These are phyloP conservation scores for Rhopalosiphum nymphaeae DNA, from an alignment of 2,888 invertebrate species.

Conservation along the genomic window DNA sequence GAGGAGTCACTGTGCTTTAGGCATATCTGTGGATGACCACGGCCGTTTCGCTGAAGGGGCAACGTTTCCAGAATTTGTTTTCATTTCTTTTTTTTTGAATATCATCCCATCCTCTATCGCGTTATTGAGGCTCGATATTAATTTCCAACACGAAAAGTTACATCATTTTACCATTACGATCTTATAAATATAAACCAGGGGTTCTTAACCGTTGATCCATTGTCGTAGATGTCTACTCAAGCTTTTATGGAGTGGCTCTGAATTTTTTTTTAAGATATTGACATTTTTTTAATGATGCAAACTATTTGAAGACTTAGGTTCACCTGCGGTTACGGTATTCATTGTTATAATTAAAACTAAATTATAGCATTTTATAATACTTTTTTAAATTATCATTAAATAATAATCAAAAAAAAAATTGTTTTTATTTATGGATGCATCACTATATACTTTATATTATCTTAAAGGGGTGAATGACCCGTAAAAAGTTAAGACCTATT, in stretches of 20 bases:
- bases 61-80: background rate
- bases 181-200: background rate
- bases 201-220: background rate
- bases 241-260: background rate
- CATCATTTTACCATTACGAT: background rate
- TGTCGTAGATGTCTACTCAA: background rate
- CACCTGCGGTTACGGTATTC: background rate
- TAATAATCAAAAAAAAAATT: background rate
- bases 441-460: background rate
- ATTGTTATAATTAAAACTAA: background rate
- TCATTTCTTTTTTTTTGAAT: background rate
- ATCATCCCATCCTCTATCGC: background rate
- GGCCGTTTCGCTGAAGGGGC: background rate
- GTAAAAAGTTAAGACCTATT: background rate
- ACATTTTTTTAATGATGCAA: background rate
- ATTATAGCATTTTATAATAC: background rate
- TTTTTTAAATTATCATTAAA: background rate
- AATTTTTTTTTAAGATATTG: background rate
- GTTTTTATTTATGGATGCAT: background rate
- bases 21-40: background rate
- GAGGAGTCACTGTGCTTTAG: conserved; percentile 49
- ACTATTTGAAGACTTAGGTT: background rate
- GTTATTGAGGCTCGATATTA: background rate
- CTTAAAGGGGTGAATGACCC: background rate
- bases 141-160: background rate